These are phyloP conservation scores for Acanthoscelides obtectus DNA, from an alignment of 2,888 invertebrate species.

Conservation along the genomic window DNA sequence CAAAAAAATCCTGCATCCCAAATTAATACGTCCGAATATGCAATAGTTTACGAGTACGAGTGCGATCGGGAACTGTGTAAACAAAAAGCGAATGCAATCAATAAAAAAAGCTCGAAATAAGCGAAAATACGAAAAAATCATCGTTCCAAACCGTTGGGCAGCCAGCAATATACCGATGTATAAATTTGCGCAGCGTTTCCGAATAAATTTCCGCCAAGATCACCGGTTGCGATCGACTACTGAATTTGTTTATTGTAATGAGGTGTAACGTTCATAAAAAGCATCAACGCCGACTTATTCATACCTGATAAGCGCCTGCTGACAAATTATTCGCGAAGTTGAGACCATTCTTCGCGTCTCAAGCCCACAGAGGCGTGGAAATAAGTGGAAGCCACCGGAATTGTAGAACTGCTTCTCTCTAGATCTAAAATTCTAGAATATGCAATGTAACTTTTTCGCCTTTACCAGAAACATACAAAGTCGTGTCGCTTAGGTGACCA, in stretches of 20 bases:
- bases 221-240: conserved; percentile 14
- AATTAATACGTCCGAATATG: too few species aligned
- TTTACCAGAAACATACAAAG: too few species aligned
- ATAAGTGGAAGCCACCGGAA: too few species aligned
- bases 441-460: too few species aligned
- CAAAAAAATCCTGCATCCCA: too few species aligned
- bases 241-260: conserved; percentile 24
- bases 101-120: neutral
- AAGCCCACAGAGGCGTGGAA: neutral
- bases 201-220: neutral
- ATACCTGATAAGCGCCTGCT: conserved; percentile 20
- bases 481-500: too few species aligned
- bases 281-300: conserved; percentile 17
- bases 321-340: conserved; percentile 31
- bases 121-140: neutral
- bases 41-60: neutral
- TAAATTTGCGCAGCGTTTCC: neutral
- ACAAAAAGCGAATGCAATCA: neutral
- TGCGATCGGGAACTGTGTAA: neutral
- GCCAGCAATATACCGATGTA: neutral
- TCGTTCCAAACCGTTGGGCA: neutral
- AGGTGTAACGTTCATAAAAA: conserved; percentile 16
- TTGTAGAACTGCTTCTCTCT: too few species aligned
- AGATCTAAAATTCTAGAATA: too few species aligned
- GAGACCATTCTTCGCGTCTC: conserved; percentile 7